Conservation (phyloP, 1,140 invertebrate genomes). For the Trachymyrmex cornetzi region DNA sequence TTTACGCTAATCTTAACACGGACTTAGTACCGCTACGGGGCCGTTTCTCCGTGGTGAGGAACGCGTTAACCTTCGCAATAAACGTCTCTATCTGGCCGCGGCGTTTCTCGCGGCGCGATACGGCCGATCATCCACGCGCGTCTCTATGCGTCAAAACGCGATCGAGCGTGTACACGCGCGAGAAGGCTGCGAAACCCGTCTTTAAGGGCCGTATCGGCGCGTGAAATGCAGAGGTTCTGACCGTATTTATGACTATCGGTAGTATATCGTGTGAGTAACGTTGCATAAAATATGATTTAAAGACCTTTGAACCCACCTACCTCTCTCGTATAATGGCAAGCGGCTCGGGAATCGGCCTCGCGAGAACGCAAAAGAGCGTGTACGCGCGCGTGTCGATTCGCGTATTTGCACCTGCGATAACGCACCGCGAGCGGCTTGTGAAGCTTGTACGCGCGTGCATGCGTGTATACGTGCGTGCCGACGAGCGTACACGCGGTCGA, state of each 20-base stretch:
- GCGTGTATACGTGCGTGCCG: neutral
- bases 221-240: conserved; percentile 48
- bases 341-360: conserved; percentile 36
- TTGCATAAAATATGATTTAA: conserved; percentile 81
- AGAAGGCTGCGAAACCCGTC: conserved; percentile 38
- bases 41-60: conserved; percentile 25
- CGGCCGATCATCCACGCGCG: conserved; percentile 12
- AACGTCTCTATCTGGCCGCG: conserved; percentile 53
- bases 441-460: neutral
- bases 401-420: conserved; percentile 57
- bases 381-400: conserved; percentile 49
- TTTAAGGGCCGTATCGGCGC: conserved; percentile 53
- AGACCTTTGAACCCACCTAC: conserved; percentile 78
- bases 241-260: conserved; percentile 77
- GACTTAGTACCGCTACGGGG: conserved; percentile 11
- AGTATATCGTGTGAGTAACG: conserved; percentile 75
- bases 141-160: conserved; percentile 47
- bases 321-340: conserved; percentile 6
- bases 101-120: conserved; percentile 4
- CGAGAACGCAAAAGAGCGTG: conserved; percentile 12
- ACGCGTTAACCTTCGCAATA: conserved; percentile 59
- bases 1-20: conserved; percentile 63
- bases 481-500: conserved; percentile 41
- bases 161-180: conserved; percentile 45
- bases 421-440: conserved; percentile 1